A percentile compares a stretch with the other conserved stretches of the same genome.
phyloP scores from a whole-genome alignment of 2,797 vertebrate species.

The Podargus strigoides region DNA sequence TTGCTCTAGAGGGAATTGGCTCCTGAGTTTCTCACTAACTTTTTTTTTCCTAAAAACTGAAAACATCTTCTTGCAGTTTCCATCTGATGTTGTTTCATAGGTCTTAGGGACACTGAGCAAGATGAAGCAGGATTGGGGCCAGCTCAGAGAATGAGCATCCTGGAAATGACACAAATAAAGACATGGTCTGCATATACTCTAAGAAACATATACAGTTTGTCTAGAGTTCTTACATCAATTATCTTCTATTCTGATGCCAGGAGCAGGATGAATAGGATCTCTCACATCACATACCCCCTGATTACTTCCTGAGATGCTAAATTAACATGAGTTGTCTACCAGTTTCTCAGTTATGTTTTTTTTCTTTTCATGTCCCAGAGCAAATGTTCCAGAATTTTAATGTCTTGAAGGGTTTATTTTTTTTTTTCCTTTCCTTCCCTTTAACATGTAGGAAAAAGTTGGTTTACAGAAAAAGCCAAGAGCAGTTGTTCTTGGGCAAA shows the following conservation, averaged over 20 bases:
- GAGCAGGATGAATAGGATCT: not conserved
- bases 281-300: not conserved
- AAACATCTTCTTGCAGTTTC: conserved; percentile 10
- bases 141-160: not conserved
- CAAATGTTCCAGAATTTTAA: not conserved
- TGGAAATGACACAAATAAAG: not conserved
- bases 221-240: not conserved
- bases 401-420: not conserved
- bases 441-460: not conserved
- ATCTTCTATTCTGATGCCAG: not conserved
- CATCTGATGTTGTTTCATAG: not conserved
- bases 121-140: not conserved
- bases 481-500: not conserved
- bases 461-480: not conserved
- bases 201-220: not conserved
- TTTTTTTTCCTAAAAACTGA: conserved; percentile 17
- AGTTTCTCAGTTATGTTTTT: not conserved
- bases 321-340: not conserved
- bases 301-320: not conserved
- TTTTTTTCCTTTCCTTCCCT: not conserved
- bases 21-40: not conserved
- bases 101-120: not conserved
- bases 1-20: not conserved
- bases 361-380: not conserved
- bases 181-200: not conserved